Base-by-base conservation (phyloP, 2,113 vertebrate species). In the Theristicus caerulescens region DNA sequence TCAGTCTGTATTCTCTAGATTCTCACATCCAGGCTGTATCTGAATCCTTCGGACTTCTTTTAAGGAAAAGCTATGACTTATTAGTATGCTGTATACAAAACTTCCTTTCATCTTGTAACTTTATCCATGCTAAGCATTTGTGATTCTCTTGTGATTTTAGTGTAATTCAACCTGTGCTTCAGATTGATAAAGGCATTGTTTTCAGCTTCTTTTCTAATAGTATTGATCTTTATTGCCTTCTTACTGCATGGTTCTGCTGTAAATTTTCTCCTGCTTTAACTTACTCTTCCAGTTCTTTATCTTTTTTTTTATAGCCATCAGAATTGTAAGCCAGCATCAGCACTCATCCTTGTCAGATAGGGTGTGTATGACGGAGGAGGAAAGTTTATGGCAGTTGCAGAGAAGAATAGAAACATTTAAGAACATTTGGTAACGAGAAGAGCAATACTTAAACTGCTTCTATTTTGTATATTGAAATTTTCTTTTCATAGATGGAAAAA, bases 401-500 rank as follows among this genome's bases (percentile, higher is more conserved):
- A 38, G 24, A 69, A 42, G 32, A 69, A 2, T 24, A 34, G 65
- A 64, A 92, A 46, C 32, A 24, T 40, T 34, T 22, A n/a, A 78
- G 34, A 78, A 25, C 11, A 21, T 16, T 0, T 3, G 17, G 4
- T 82, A 55, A 55, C 38, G 25, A 54, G 36, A 88, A 55, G 10
- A 82, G 16, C n/a, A 44, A 2, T 84, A 62, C 31, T 72, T 78
- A 65, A 57, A 51, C 52, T 79, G 40, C 18, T 72, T 3, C 47
- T 70, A 0, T 57, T 84, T 87, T 47, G 2, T 73, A 4, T 69
- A 34, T 70, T 57, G 13, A 81, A 21, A 93, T 93, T 90, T 85
- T 92, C 51, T 84, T 77, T 95, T 84, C 85, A 9, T 91, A 99
- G 99, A 99, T 92, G 99, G 99, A n/a, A 99, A 98, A 98, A 98